Percentiles rank a stretch among this genome's conserved stretches.
Conservation (phyloP, 53 echinoderm and acorn worm genomes). For the Zoroaster sp. region DNA sequence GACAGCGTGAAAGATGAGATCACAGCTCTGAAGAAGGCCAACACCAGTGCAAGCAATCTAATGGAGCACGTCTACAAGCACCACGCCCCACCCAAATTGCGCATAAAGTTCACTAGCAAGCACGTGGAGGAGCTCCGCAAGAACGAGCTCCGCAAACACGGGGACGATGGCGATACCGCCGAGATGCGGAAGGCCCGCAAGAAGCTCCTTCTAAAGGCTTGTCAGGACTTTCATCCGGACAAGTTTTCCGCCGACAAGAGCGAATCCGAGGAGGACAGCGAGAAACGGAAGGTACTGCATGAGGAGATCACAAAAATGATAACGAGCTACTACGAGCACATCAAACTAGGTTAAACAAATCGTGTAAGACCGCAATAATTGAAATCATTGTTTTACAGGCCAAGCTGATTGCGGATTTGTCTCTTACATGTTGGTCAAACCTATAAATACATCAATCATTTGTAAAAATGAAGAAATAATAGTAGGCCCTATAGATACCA, state of each 20-base stretch:
- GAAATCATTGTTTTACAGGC: no score
- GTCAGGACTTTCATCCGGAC: constrained; percentile 37
- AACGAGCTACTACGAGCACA: neutral
- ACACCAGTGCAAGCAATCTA: neutral
- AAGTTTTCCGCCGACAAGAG: neutral
- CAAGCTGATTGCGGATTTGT: no score
- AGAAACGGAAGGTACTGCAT: neutral
- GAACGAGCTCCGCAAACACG: constrained; percentile 3
- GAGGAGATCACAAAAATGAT: constrained; percentile 22
- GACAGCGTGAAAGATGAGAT: neutral
- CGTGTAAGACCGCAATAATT: no score
- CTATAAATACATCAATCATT: no score
- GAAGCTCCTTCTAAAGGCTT: constrained; percentile 24
- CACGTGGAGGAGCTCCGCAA: neutral
- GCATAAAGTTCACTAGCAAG: neutral
- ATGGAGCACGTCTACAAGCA: constrained; percentile 8
- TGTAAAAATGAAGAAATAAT: no score
- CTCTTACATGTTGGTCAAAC: no score
- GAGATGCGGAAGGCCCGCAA: neutral
- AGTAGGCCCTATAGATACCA: no score
- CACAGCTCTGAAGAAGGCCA: neutral
- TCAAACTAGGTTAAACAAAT: neutral
- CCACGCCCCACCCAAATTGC: neutral
- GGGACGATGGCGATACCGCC: neutral
- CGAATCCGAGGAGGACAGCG: neutral